Conservation (phyloP, 2,888 invertebrate genomes). For the Nipponacmea schrenckii region DNA sequence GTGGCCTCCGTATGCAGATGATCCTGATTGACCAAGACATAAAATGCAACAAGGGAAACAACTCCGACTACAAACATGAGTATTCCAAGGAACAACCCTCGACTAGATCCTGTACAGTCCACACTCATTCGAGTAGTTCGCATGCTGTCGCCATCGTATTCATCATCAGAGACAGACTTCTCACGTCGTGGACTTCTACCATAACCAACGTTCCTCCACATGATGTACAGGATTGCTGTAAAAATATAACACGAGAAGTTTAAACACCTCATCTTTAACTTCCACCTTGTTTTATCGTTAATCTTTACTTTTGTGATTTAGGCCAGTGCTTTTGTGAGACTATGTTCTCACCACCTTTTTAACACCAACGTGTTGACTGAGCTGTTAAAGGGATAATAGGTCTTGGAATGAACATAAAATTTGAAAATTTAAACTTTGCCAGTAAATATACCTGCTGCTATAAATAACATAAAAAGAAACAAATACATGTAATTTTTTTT, state of each 20-base stretch:
- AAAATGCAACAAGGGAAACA: constrained; percentile 86
- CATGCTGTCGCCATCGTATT: constrained; percentile 21
- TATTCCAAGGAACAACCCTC: constrained; percentile 81
- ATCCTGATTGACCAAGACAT: constrained; percentile 82
- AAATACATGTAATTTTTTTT: no score
- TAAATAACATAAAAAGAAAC: no score
- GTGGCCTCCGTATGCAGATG: constrained; percentile 84
- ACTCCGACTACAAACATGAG: constrained; percentile 73
- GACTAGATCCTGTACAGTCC: constrained; percentile 92
- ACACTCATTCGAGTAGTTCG: constrained; percentile 65
- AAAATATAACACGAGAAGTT: neutral
- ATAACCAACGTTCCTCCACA: constrained; percentile 85
- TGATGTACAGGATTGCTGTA: constrained; percentile 85
- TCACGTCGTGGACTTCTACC: constrained; percentile 9
- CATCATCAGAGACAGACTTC: constrained; percentile 18
- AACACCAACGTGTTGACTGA: no score
- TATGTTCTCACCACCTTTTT: no score
- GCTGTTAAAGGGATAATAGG: no score
- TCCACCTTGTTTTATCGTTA: no score
- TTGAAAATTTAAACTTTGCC: no score
- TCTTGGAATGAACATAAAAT: no score
- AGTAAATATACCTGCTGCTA: no score
- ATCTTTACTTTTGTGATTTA: no score
- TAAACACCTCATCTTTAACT: no score
- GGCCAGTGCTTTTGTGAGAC: no score